Evolutionary conservation across 2,888 invertebrate species (phyloP).

Genomic region (Chaetoderma sp.): DNA sequence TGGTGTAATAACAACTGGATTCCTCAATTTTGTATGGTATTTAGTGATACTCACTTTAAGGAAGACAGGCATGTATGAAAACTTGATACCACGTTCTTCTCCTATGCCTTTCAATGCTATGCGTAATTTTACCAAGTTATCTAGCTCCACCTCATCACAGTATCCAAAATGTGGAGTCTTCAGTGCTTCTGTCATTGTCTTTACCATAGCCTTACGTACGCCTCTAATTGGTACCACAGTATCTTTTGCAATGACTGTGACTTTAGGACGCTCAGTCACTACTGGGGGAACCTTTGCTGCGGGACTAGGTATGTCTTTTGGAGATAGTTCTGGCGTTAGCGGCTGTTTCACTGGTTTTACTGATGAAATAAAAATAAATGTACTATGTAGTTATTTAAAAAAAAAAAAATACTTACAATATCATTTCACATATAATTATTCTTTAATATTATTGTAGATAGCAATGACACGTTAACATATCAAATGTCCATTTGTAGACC

Average conservation of each 20-base stretch:
- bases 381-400: too few species aligned
- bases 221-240: slow-evolving; percentile 80
- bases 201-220: slow-evolving; percentile 92
- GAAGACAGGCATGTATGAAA: slow-evolving; percentile 95
- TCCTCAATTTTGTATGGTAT: too few species aligned
- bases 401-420: too few species aligned
- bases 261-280: slow-evolving; percentile 31
- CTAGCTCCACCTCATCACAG: slow-evolving; percentile 89
- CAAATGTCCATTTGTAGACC: too few species aligned
- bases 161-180: slow-evolving; percentile 89
- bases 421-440: too few species aligned
- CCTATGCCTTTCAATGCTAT: slow-evolving; percentile 75
- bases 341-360: too few species aligned
- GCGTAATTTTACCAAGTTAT: slow-evolving; percentile 79
- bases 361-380: too few species aligned
- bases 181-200: slow-evolving; percentile 91
- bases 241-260: slow-evolving; percentile 64
- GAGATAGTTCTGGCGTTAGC: slow-evolving; percentile 5
- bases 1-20: too few species aligned
- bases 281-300: slow-evolving; percentile 24
- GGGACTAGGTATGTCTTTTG: slow-evolving; percentile 18
- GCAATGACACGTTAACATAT: too few species aligned
- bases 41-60: slow-evolving; percentile 76
- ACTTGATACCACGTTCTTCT: slow-evolving; percentile 76
- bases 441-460: too few species aligned